Evolutionary conservation across 2,113 vertebrate genomes (phyloP).

Genomic region (Microtus richardsoni): DNA sequence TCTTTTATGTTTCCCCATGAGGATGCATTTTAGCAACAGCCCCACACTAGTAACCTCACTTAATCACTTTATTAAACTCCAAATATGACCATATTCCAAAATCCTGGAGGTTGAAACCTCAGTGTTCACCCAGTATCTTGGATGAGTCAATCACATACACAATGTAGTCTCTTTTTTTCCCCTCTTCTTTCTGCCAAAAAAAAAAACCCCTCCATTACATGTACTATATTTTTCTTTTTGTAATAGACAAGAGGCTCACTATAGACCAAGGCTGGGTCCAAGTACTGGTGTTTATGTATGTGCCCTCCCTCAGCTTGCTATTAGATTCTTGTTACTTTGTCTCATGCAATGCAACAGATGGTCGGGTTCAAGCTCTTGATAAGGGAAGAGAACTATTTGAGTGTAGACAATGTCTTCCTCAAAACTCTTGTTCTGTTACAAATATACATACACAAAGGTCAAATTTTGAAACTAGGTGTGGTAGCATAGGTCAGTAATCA

Average conservation of each 20-base stretch:
- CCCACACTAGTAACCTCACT: not conserved
- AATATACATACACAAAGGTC: too few species aligned
- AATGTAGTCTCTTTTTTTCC: not conserved
- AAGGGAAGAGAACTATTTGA: too few species aligned
- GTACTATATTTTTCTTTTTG: not conserved
- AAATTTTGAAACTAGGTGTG: too few species aligned
- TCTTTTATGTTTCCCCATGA: not conserved
- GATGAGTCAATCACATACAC: not conserved
- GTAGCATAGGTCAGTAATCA: too few species aligned
- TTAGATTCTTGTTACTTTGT: too few species aligned
- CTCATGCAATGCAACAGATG: too few species aligned
- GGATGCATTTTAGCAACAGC: not conserved
- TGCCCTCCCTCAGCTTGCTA: too few species aligned
- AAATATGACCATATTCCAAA: constrained; percentile 6
- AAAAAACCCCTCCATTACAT: not conserved
- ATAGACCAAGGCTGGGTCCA: not conserved
- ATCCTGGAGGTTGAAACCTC: not conserved
- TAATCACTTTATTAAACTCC: constrained; percentile 46
- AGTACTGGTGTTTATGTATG: not conserved
- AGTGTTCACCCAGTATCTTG: not conserved
- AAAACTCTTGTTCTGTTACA: too few species aligned
- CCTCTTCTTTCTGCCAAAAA: constrained; percentile 28
- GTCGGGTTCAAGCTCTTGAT: too few species aligned
- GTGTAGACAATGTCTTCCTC: too few species aligned
- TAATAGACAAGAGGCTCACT: not conserved